These are phyloP conservation scores for Hepsetus odoe DNA, from an alignment of 2,113 vertebrate genomes.

Conservation along the genomic window DNA sequence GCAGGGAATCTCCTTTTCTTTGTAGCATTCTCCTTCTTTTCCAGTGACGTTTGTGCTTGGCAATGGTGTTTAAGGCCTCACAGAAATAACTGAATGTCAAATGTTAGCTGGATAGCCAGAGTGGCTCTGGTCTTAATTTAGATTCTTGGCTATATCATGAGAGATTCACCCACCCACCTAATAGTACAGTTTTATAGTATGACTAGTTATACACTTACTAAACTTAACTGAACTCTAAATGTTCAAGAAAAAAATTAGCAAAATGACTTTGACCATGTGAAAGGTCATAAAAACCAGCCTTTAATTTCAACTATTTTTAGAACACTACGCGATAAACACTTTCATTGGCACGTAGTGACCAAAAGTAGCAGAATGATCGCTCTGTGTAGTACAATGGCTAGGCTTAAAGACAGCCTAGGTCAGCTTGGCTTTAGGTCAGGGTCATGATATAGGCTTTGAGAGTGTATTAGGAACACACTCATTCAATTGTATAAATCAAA, in stretches of 20 bases:
- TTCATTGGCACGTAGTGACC: not conserved
- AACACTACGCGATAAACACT: not conserved
- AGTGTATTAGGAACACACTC: slow-evolving; percentile 49
- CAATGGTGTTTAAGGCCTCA: slow-evolving; percentile 55
- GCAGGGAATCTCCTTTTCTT: slow-evolving; percentile 49
- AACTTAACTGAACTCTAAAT: not conserved
- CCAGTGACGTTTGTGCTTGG: slow-evolving; percentile 45
- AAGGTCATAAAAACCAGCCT: not conserved
- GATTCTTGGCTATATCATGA: slow-evolving; percentile 21
- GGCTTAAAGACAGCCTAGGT: slow-evolving; percentile 31
- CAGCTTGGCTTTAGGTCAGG: slow-evolving; percentile 50
- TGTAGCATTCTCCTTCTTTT: slow-evolving; percentile 43
- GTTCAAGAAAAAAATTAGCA: too few relatives aligned
- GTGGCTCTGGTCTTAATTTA: slow-evolving; percentile 26
- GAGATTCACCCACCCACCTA: not conserved
- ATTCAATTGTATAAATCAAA: slow-evolving; percentile 63
- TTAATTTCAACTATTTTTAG: not conserved
- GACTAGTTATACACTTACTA: not conserved
- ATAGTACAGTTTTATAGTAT: not conserved
- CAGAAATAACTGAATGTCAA: slow-evolving; percentile 61
- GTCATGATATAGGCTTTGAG: slow-evolving; percentile 48
- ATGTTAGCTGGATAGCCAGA: slow-evolving; percentile 44
- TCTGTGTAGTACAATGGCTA: slow-evolving; percentile 37
- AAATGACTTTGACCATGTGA: too few relatives aligned
- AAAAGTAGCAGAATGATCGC: slow-evolving; percentile 2